These are phyloP conservation scores for Aphelocoma coerulescens DNA, from an alignment of 2,113 vertebrate species.

Conservation along the genomic window DNA sequence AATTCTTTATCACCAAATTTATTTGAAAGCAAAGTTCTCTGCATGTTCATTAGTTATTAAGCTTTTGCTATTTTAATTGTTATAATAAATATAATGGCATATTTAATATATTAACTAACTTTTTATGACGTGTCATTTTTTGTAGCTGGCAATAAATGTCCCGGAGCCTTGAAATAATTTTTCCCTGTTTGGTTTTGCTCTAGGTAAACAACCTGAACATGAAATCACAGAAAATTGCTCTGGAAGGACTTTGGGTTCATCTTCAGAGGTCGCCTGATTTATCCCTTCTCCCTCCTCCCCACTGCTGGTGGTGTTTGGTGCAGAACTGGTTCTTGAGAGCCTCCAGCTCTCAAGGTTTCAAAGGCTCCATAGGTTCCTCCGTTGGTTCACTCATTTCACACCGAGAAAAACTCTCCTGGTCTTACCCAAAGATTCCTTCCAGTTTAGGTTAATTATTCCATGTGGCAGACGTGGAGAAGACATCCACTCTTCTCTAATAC, in stretches of 20 bases:
- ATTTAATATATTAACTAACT: slow-evolving; percentile 65
- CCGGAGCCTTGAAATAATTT: slow-evolving; percentile 40
- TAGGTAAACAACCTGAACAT: not conserved
- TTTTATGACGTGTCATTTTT: slow-evolving; percentile 61
- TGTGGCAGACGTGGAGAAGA: not conserved
- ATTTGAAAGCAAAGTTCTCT: slow-evolving; percentile 64
- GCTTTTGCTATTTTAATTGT: slow-evolving; percentile 73
- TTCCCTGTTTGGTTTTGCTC: not conserved
- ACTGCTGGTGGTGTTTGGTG: not conserved
- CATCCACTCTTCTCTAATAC: rapidly evolving
- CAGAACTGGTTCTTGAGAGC: not conserved
- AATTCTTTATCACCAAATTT: slow-evolving; percentile 67
- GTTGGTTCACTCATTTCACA: not conserved
- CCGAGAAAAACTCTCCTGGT: not conserved
- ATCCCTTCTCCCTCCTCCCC: not conserved
- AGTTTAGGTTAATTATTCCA: not conserved
- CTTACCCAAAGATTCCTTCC: not conserved
- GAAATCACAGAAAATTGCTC: not conserved
- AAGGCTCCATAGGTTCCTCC: not conserved
- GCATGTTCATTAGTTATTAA: slow-evolving; percentile 67
- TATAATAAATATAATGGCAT: slow-evolving; percentile 69
- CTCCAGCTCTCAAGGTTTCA: not conserved
- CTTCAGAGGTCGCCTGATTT: not conserved
- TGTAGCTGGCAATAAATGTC: slow-evolving; percentile 66
- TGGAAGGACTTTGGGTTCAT: not conserved